These are phyloP conservation scores for Tiaroga cobitis DNA, from an alignment of 2,797 vertebrate species.

Conservation along the genomic window DNA sequence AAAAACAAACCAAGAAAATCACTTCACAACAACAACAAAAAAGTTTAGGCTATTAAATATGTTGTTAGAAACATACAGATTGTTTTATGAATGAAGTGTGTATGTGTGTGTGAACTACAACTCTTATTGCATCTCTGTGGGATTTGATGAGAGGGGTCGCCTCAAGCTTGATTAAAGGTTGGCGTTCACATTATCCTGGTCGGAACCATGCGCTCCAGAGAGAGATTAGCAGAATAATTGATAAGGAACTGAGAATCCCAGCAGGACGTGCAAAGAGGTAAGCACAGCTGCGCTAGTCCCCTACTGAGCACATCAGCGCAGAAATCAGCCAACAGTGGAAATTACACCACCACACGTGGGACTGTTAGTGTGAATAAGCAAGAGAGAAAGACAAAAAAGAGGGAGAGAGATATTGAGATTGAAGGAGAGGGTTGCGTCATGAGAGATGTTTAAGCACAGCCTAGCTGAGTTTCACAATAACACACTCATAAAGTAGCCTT, in stretches of 20 bases:
- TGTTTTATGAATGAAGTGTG: conserved; percentile 30
- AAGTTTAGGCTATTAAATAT: background rate
- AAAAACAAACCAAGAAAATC: background rate
- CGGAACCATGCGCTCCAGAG: conserved; percentile 61
- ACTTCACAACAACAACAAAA: background rate
- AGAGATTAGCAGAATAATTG: conserved; percentile 57
- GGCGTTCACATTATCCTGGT: conserved; percentile 64
- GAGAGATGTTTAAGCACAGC: conserved; percentile 1
- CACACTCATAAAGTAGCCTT: background rate
- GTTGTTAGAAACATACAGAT: background rate
- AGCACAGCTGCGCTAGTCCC: conserved; percentile 46
- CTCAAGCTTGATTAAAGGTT: conserved; percentile 63
- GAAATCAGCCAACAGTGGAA: conserved; percentile 49
- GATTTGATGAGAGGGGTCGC: conserved; percentile 47
- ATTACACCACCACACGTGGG: conserved; percentile 53
- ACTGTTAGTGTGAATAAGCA: conserved; percentile 26
- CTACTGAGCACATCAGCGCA: conserved; percentile 33
- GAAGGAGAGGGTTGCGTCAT: conserved; percentile 31
- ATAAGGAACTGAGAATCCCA: conserved; percentile 51
- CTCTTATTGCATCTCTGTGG: conserved; percentile 26
- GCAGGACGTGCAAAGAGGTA: conserved; percentile 20
- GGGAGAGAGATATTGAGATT: background rate
- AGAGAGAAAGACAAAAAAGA: conserved; percentile 2
- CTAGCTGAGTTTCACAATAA: conserved; percentile 5
- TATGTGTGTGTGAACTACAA: conserved; percentile 6